Percentiles rank a stretch among this genome's conserved stretches.
These are phyloP conservation scores for Chrysemys picta DNA, from an alignment of 2,113 vertebrate genomes.

Conservation along the genomic window DNA sequence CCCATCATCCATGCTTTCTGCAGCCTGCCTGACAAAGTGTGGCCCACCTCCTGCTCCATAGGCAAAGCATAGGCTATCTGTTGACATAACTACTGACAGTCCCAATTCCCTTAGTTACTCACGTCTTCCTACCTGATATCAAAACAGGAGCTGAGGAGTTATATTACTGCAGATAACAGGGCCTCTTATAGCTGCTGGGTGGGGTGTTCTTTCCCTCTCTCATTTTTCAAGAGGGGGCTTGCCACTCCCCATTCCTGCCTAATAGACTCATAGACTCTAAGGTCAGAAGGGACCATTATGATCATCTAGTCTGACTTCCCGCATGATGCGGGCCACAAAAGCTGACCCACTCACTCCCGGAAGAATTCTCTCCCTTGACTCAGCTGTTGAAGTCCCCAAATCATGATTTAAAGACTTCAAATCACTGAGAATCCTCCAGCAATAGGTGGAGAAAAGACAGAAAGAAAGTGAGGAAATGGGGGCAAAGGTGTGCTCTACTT, in stretches of 20 bases:
- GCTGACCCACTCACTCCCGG: too few species aligned
- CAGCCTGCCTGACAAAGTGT: rapidly evolving
- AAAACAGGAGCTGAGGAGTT: not conserved
- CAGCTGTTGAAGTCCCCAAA: too few species aligned
- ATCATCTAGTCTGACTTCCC: too few species aligned
- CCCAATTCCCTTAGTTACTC: not conserved
- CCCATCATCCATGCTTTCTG: not conserved
- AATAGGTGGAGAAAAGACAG: not conserved
- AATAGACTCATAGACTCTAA: not conserved
- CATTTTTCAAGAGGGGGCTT: not conserved
- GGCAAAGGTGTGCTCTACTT: not conserved
- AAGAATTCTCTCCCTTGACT: too few species aligned
- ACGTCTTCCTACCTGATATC: not conserved
- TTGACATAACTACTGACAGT: not conserved
- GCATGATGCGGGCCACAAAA: too few species aligned
- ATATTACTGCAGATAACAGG: not conserved
- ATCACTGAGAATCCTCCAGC: too few species aligned
- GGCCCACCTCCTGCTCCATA: rapidly evolving
- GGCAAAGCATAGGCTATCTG: rapidly evolving
- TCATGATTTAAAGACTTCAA: too few species aligned
- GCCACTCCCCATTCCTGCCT: not conserved
- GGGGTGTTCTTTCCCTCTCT: not conserved
- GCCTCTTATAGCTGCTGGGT: not conserved
- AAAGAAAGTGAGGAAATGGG: not conserved
- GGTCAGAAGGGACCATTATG: too few species aligned